These are phyloP conservation scores for Enteromius argenteus DNA, from an alignment of 2,797 vertebrate species.

Conservation along the genomic window DNA sequence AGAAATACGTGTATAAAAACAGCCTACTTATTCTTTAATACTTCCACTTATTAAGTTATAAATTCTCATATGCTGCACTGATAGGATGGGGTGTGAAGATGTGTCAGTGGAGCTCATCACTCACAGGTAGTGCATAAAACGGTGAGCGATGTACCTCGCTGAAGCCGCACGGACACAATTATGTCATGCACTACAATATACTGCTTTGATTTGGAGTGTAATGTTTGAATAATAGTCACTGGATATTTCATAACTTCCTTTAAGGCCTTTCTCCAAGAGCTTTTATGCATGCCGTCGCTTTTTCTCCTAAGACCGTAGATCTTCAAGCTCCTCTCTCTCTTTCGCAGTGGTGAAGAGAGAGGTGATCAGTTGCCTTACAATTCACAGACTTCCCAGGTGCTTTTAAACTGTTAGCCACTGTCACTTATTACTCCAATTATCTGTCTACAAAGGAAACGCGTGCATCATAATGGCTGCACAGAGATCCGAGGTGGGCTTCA, in stretches of 20 bases:
- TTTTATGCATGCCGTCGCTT: neutral
- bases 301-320: neutral
- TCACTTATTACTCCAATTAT: conserved; percentile 61
- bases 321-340: conserved; percentile 4
- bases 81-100: conserved; percentile 22
- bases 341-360: conserved; percentile 9
- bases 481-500: neutral
- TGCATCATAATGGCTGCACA: conserved; percentile 27
- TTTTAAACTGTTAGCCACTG: conserved; percentile 47
- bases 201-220: conserved; percentile 19
- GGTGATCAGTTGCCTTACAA: conserved; percentile 34
- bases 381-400: conserved; percentile 33
- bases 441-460: conserved; percentile 36
- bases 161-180: conserved; percentile 11
- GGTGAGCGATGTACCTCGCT: conserved; percentile 10
- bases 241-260: conserved; percentile 35
- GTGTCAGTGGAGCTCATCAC: conserved; percentile 23
- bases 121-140: conserved; percentile 39
- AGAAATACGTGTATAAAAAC: conserved; percentile 20
- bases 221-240: conserved; percentile 37
- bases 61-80: conserved; percentile 46
- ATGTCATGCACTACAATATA: conserved; percentile 27
- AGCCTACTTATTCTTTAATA: conserved; percentile 33
- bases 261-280: neutral
- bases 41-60: conserved; percentile 50